Base-by-base conservation (phyloP, 2,113 vertebrate species). In the Nannospalax galili region DNA sequence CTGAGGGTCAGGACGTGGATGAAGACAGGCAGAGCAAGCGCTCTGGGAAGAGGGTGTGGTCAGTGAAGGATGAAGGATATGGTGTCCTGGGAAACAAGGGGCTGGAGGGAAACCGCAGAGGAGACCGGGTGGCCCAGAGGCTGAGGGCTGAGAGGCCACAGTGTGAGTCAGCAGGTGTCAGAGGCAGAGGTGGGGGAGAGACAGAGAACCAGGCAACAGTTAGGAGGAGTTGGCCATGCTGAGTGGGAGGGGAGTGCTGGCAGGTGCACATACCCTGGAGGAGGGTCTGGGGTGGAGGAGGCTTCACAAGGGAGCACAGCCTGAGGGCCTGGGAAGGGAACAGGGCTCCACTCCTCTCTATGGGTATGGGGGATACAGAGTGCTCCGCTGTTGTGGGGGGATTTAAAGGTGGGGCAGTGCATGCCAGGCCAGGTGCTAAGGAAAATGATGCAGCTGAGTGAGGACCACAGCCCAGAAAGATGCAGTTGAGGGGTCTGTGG, bases 51-150 rank as follows among this genome's bases (percentile, higher is more conserved):
- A 20, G 78, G 35, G 24, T 12, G n/a, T 4, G 52, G n/a, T 2
- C 24, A 28, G n/a, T 1, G 20, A 35, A n/a, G 78, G 32, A 28
- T 48, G 42, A 28, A 48, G 28, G 45, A 52, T 16, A 5, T 32
- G 30, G 15, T 16, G 22, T 7, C 1, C 0, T 6, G 56, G 52
- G 35, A n/a, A n/a, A n/a, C n/a, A n/a, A n/a, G n/a, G n/a, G n/a
- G n/a, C n/a, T n/a, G n/a, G 35, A 35, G 52, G 16, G 32, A 20
- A 20, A 2, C 48, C 32, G 35, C 32, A 12, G 30, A 12, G 16
- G 17, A 11, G 40, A 74, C 7, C 1, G 35, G 7, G 48, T n/a
- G 77, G 77, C 52, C 75, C 48, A 10, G 48, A 15, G 22, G 48
- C 52, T 14, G 77, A 17, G 22, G 40, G 64, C 8, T 26, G 48